These are phyloP conservation scores for Aegotheles bennettii DNA, from an alignment of 2,113 vertebrate genomes.

Conservation along the genomic window DNA sequence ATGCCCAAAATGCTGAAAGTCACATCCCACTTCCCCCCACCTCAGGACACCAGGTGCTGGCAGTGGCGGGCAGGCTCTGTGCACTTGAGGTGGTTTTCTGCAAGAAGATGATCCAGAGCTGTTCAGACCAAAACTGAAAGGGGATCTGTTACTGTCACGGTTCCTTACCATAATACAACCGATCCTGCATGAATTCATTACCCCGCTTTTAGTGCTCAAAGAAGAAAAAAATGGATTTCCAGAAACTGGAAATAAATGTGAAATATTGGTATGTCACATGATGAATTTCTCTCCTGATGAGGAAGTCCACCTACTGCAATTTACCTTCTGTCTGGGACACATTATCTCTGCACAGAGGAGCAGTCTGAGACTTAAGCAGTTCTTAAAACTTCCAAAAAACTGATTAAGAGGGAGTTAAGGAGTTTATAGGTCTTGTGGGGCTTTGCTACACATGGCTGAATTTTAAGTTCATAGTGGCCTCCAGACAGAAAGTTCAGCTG, in stretches of 20 bases:
- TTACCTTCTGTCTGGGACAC: conserved; percentile 23
- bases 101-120: background rate
- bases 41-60: accelerated
- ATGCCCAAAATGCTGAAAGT: background rate
- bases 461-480: conserved; percentile 5
- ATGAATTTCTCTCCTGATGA: conserved; percentile 9
- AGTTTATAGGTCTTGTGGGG: conserved; percentile 44
- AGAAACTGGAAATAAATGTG: conserved; percentile 6
- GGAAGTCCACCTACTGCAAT: background rate
- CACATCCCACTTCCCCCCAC: background rate
- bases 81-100: background rate
- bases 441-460: conserved; percentile 1
- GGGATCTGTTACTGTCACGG: accelerated
- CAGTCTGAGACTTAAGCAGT: conserved; percentile 16
- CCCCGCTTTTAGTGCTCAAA: background rate
- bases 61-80: background rate
- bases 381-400: conserved; percentile 32
- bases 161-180: background rate
- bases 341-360: conserved; percentile 24
- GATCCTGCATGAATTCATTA: background rate
- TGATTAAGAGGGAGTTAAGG: conserved; percentile 50
- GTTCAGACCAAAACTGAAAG: background rate
- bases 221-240: background rate
- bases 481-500: conserved; percentile 15
- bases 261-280: background rate